phyloP scores from a whole-genome alignment of 2,113 vertebrate genomes.

The Hippolais icterina region DNA sequence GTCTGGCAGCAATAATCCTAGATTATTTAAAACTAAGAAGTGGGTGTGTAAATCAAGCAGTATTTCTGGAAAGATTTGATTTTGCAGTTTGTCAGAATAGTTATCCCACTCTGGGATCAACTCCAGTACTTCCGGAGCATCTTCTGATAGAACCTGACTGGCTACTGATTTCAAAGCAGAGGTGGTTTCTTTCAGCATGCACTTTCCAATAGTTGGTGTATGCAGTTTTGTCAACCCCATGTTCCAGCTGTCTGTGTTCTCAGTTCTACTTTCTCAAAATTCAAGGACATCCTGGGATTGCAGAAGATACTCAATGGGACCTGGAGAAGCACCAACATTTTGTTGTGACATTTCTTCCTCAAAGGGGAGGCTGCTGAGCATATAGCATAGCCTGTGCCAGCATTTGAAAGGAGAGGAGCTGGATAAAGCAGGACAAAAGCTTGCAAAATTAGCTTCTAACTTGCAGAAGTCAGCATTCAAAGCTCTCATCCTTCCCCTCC shows the following conservation, averaged over 20 bases:
- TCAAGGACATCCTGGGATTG: not conserved
- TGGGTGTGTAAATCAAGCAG: slow-evolving; percentile 15
- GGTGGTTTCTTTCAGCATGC: not conserved
- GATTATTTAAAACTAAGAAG: slow-evolving; percentile 40
- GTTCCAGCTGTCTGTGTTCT: not conserved
- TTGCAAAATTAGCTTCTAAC: not conserved
- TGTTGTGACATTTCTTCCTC: not conserved
- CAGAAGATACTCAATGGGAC: not conserved
- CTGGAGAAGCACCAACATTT: not conserved
- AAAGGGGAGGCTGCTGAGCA: not conserved
- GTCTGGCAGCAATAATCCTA: slow-evolving; percentile 15
- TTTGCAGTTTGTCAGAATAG: not conserved
- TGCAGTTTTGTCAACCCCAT: not conserved
- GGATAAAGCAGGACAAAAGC: not conserved
- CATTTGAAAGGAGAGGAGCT: not conserved
- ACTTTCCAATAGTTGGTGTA: not conserved
- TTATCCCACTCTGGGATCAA: not conserved
- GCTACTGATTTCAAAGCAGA: not conserved
- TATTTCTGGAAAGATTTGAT: not conserved
- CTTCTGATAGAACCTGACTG: not conserved
- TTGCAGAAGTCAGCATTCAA: not conserved
- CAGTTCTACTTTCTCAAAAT: not conserved
- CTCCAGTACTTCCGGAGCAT: not conserved
- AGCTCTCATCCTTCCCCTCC: not conserved
- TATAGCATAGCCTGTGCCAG: not conserved